Evolutionary conservation across 1,140 invertebrate genomes (phyloP).

Genomic region (Oreohelix idahoensis): DNA sequence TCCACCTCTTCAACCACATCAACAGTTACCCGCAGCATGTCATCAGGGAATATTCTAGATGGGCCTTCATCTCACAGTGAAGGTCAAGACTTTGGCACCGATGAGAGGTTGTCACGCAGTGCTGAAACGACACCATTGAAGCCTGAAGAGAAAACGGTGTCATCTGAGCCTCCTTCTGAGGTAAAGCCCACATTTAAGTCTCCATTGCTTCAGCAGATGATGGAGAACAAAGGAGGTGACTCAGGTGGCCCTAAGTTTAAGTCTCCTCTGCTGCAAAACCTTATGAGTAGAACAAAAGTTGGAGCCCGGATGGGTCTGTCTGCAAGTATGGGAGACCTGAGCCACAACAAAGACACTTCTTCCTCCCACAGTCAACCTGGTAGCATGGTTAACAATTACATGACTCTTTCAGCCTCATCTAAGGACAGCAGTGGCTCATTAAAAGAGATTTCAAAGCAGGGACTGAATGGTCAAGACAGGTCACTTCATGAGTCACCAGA

Average conservation of each 20-base stretch:
- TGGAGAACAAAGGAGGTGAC: constrained; percentile 50
- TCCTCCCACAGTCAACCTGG: not conserved
- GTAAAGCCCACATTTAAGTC: constrained; percentile 64
- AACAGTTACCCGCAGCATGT: constrained; percentile 8
- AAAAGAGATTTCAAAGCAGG: constrained; percentile 27
- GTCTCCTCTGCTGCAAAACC: constrained; percentile 56
- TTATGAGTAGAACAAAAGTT: constrained; percentile 57
- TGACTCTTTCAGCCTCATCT: not conserved
- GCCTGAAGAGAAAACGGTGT: not conserved
- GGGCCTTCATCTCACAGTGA: not conserved
- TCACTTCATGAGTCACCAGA: constrained; percentile 40
- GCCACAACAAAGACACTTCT: constrained; percentile 24
- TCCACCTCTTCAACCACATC: not conserved
- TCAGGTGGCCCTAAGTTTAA: constrained; percentile 52
- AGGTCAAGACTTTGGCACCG: not conserved
- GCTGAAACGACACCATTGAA: constrained; percentile 16
- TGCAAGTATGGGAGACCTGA: constrained; percentile 44
- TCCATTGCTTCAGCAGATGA: constrained; percentile 64
- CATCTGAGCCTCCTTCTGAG: constrained; percentile 18
- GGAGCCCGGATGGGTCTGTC: constrained; percentile 46
- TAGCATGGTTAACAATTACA: not conserved
- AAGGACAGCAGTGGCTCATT: constrained; percentile 13
- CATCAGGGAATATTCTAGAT: constrained; percentile 29
- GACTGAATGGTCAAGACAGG: constrained; percentile 44
- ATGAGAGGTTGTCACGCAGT: constrained; percentile 17